Evolutionary conservation across 2,797 vertebrate genomes (phyloP), one percentile per base, ranked within the genome.

Genomic region (Peromyscus aztecus): DNA sequence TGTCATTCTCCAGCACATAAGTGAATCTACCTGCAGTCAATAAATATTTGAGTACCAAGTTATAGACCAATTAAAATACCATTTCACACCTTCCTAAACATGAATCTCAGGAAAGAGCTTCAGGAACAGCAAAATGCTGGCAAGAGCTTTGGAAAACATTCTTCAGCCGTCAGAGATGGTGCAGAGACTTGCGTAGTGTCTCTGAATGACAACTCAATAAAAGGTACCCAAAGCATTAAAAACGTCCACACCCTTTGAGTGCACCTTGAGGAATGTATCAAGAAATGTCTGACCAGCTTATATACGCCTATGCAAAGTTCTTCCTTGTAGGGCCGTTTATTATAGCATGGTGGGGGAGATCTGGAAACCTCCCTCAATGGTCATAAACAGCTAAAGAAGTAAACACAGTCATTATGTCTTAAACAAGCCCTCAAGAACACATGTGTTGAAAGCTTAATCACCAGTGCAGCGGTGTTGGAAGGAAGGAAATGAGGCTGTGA

Each of bases 11-110:
- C 31, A 89, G 78, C 6, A 57, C 69, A 29, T 46, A 86, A 43
- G 0, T 63, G 12, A 63, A 69, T 80, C 67, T 55, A 82, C 34
- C 80, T 21, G 83, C 49, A 59, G 17, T 91, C 75, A 43, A 21
- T 49, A 86, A 80, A 76, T 59, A 89, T 34, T 17, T 91, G 14
- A 59, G 12, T 77, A 57, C 37, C 88, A 90, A 88, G 34, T 29
- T 86, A 81, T 23, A 73, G 63, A 31, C 43, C 52, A 85, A 87
- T 91, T 96, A 87, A 95, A 94, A 77, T 69, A 46, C 4, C 31
- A 65, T 69, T 81, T 77, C 82, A 21, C 4, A 63, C 80, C 76
- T 96, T 94, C 43, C 37, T 81, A 73, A 96, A 93, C 16, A 89
- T 37, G 21, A 57, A 46, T 94, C 69, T 61, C 88, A 92, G 29